phyloP scores from a whole-genome alignment of 2,797 vertebrate species.

The Catharus ustulatus region DNA sequence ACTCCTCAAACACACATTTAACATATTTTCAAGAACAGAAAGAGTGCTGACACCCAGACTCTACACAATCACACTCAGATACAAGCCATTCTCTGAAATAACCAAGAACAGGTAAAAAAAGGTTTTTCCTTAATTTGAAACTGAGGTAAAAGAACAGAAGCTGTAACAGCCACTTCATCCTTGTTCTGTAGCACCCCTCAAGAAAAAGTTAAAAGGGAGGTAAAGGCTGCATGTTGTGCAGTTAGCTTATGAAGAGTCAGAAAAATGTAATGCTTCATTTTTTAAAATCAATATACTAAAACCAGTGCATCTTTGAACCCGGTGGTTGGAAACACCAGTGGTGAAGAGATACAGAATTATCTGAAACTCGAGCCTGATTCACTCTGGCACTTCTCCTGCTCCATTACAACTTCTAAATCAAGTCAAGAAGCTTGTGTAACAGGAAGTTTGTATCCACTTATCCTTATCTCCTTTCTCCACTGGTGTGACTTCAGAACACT shows the following conservation, averaged over 20 bases:
- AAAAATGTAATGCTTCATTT: not conserved
- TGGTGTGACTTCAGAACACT: slow-evolving; percentile 2
- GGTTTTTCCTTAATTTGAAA: not conserved
- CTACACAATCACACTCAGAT: not conserved
- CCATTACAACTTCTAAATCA: slow-evolving; percentile 28
- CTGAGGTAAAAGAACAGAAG: not conserved
- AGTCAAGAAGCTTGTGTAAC: slow-evolving; percentile 3
- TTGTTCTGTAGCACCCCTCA: not conserved
- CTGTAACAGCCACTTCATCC: not conserved
- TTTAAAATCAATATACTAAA: not conserved
- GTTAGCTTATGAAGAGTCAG: not conserved
- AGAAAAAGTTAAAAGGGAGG: not conserved
- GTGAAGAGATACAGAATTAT: not conserved
- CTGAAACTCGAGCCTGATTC: not conserved
- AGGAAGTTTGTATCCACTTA: slow-evolving; percentile 53
- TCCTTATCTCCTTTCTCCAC: slow-evolving; percentile 8
- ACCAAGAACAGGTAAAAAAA: not conserved
- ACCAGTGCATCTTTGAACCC: not conserved
- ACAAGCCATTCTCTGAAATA: not conserved
- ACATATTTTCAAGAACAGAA: not conserved
- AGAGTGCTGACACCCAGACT: not conserved
- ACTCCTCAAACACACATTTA: not conserved
- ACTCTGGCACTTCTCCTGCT: not conserved
- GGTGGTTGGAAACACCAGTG: not conserved
- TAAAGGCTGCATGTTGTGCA: not conserved